Evolutionary conservation across 2,113 vertebrate species (phyloP), one percentile per base, ranked within the genome.

Genomic region (Mustela nigripes): DNA sequence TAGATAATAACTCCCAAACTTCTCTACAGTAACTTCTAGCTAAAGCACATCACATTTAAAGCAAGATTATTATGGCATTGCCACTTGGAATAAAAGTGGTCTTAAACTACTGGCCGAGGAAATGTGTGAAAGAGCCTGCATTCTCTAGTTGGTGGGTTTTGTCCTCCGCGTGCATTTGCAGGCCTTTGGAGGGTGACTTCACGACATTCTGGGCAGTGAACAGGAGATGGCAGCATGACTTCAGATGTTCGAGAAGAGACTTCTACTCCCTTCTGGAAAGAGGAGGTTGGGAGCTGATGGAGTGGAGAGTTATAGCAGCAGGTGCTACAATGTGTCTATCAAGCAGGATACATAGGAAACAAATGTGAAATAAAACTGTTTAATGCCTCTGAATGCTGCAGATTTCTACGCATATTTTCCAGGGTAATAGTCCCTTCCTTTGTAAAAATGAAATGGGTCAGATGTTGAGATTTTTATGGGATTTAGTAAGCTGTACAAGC

Each of bases 361-460:
- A 22, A 97, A 91, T 11, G 97, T 39, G 96, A 88, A 97, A 91
- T 65, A 90, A 39, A 96, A 89, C 92, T 98, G 91, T 58, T 97
- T 94, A 98, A 91, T 97, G 98, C 97, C 96, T 97, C 89, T 97
- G 93, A 98, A 96, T 48, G 90, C 50, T 94, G 97, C 50, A 94
- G 76, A 83, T 89, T 98, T 98, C 95, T 92, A 16, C n/a, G 82
- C 98, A 53, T 92, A 14, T 98, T 98, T 98, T 97, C 96, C 97
- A 98, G 96, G 26, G 1, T 28, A 60, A 97, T 63, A 95, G 82
- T 42, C 94, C 84, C 63, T 97, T 96, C 71, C 82, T 98, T 98
- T 98, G 97, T 98, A 98, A 99, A 99, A 98, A 18, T 63, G 97
- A 97, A 98, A 97, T 96, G 33, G 85, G 96, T 99, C 98, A 99